Evolutionary conservation across 2,888 invertebrate genomes (phyloP).

Genomic region (Baccha elongata): DNA sequence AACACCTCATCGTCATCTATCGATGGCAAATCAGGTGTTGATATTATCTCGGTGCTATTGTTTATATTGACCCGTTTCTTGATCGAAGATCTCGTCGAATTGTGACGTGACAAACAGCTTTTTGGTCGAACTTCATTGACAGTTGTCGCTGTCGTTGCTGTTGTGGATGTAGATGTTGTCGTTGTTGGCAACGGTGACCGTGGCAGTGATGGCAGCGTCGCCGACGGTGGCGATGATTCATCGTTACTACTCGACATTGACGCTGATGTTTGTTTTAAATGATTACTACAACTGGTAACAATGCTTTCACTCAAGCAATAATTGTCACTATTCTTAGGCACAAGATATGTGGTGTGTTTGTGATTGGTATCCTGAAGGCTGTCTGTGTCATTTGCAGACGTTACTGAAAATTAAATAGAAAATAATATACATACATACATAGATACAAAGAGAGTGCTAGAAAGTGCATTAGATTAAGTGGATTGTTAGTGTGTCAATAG

Average conservation of each 20-base stretch:
- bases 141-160: slow-evolving; percentile 75
- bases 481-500: slow-evolving; percentile 53
- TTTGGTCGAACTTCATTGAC: slow-evolving; percentile 77
- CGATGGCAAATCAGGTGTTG: slow-evolving; percentile 78
- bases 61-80: slow-evolving; percentile 82
- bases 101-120: slow-evolving; percentile 81
- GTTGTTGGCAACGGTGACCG: slow-evolving; percentile 55
- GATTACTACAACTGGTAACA: slow-evolving; percentile 34
- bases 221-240: slow-evolving; percentile 49
- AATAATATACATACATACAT: slow-evolving; percentile 50
- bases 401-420: slow-evolving; percentile 64
- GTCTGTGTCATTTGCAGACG: slow-evolving; percentile 56
- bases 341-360: slow-evolving; percentile 33
- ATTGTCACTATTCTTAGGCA: slow-evolving; percentile 56
- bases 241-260: slow-evolving; percentile 17
- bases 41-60: slow-evolving; percentile 81
- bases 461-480: slow-evolving; percentile 55
- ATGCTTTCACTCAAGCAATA: slow-evolving; percentile 40
- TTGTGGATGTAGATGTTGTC: slow-evolving; percentile 39
- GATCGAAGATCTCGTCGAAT: slow-evolving; percentile 80
- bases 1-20: slow-evolving; percentile 86
- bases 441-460: slow-evolving; percentile 37
- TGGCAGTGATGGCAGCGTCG: slow-evolving; percentile 25
- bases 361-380: slow-evolving; percentile 42
- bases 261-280: slow-evolving; percentile 43